These are phyloP conservation scores for Tachuris rubrigastra DNA, from an alignment of 2,113 vertebrate species.

Conservation along the genomic window DNA sequence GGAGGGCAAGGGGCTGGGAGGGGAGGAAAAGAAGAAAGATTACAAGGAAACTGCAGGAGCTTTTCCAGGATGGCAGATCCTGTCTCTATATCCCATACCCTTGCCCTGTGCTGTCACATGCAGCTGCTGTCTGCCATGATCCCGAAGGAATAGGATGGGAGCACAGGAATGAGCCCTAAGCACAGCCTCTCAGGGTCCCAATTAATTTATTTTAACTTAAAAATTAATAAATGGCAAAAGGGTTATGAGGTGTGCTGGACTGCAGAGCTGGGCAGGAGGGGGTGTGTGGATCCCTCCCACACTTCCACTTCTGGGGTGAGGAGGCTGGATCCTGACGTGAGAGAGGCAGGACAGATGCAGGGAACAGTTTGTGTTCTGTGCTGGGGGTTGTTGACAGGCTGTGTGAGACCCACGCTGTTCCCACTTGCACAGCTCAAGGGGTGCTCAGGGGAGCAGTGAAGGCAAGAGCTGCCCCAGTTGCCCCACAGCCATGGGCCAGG, in stretches of 20 bases:
- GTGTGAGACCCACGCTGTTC: background rate
- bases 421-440: background rate
- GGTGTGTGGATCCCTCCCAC: accelerated
- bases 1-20: too few species aligned
- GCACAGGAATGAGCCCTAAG: background rate
- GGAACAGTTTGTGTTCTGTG: background rate
- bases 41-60: background rate
- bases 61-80: background rate
- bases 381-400: background rate
- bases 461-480: background rate
- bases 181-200: background rate
- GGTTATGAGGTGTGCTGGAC: background rate
- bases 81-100: background rate
- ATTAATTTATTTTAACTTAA: background rate
- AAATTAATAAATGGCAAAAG: background rate
- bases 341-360: background rate
- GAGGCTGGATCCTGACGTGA: background rate
- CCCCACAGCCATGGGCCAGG: background rate
- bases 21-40: background rate
- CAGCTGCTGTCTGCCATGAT: accelerated
- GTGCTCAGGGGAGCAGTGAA: background rate
- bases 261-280: background rate
- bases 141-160: accelerated
- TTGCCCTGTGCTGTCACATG: background rate
- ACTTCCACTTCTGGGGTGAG: accelerated